Evolutionary conservation across 2,113 vertebrate species (phyloP), one percentile per base, ranked within the genome.

Genomic region (Lepus americanus): DNA sequence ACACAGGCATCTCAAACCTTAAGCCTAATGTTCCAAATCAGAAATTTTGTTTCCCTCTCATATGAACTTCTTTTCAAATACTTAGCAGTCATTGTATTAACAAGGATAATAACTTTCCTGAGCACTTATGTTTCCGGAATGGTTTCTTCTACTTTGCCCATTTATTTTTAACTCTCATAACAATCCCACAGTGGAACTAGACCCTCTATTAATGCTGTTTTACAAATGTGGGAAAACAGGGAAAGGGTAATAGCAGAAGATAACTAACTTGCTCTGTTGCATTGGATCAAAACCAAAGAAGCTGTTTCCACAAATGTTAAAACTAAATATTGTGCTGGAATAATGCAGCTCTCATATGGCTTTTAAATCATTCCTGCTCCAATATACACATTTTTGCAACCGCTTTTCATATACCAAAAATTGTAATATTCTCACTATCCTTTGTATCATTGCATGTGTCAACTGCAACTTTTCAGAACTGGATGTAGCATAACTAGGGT

Each of bases 101-200:
- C 49, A 86, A 49, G 29, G n/a, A 77, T 89, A 79, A 79, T n/a
- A 79, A 53, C 29, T 86, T 44, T 49, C 73, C 39, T 59, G 7
- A 87, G 11, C 9, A 72, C 27, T 53, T 36, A 20, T 51, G 49
- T 85, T 87, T 29, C 31, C 76, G 16, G 67, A 93, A 63, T 6
- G 25, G 4, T 73, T 66, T 44, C 29, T 78, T 53, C 72, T 4
- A 3, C 12, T 72, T 51, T 78, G 5, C 4, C n/a, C 25, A 27
- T 59, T 33, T 87, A 76, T 23, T 95, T 87, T 63, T 79, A 87
- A 87, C 23, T 13, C 3, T 72, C 76, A 86, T 16, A 76, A 70
- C 2, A 80, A 27, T 77, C 39, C 22, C 81, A 83, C 23, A 80
- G 74, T 17, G 55, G 14, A 16, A 80, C 33, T 27, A 85, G 44